Percentiles rank a stretch among this genome's conserved stretches.
Conservation (phyloP, 2,113 vertebrate genomes). For the Dicrurus megarhynchus region DNA sequence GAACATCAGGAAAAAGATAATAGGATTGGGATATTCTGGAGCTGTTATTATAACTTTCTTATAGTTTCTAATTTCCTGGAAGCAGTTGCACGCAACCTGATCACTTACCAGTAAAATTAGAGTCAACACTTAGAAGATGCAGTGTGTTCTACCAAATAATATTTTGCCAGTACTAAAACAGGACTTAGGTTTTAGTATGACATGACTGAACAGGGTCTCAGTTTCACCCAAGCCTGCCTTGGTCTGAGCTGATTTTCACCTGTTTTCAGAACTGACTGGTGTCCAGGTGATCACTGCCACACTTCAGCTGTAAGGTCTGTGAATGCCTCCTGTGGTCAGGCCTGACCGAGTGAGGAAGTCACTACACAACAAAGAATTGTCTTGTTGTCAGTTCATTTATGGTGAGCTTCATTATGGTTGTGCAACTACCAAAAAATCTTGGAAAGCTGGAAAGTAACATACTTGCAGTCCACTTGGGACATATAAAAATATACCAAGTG, state of each 20-base stretch:
- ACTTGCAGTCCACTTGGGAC: not conserved
- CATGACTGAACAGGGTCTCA: not conserved
- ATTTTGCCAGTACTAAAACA: not conserved
- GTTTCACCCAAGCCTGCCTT: not conserved
- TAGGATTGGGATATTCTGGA: not conserved
- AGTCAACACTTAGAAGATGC: not conserved
- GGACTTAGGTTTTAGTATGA: not conserved
- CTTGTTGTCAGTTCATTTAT: not conserved
- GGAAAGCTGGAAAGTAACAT: not conserved
- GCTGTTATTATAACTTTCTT: not conserved
- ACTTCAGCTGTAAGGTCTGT: not conserved
- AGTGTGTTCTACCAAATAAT: not conserved
- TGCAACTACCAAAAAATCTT: not conserved
- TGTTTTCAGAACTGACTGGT: not conserved
- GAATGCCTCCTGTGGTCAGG: not conserved
- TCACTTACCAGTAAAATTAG: not conserved
- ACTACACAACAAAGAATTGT: not conserved
- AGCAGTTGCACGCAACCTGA: accelerated
- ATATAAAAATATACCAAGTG: not conserved
- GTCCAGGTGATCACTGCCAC: not conserved
- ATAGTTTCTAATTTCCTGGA: not conserved
- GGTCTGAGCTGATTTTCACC: not conserved
- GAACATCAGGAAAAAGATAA: not conserved
- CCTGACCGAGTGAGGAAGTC: not conserved
- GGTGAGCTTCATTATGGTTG: not conserved